Evolutionary conservation across 35 echinoderm and acorn worm species (phyloP).

Genomic region (Ophiothrix spiculata): DNA sequence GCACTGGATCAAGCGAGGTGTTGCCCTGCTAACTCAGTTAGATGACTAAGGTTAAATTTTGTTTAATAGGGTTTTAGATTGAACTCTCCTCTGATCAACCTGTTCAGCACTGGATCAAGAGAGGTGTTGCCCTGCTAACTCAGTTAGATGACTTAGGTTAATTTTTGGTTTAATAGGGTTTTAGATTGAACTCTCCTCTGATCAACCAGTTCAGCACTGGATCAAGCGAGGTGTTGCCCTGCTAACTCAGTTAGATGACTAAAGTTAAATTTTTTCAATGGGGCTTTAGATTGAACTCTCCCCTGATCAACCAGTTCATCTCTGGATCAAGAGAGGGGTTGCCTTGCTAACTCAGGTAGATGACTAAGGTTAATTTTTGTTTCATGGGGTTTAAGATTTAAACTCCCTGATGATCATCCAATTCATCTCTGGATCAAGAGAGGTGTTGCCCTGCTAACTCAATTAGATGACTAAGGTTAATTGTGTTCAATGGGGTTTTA

Average conservation of each 20-base stretch:
- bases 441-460: conserved; percentile 88
- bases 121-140: conserved; percentile 90
- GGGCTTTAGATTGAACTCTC: too few species aligned
- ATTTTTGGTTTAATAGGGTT: too few species aligned
- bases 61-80: too few species aligned
- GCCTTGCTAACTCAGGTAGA: conserved; percentile 88
- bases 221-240: conserved; percentile 96
- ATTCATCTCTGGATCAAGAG: conserved; percentile 96
- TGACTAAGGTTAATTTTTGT: conserved; percentile 76
- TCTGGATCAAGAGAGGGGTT: conserved; percentile 98
- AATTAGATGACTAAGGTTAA: conserved; percentile 81
- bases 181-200: too few species aligned
- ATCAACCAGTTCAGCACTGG: conserved; percentile 89
- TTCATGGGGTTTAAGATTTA: too few species aligned
- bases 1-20: conserved; percentile 98
- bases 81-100: too few species aligned
- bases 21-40: conserved; percentile 85
- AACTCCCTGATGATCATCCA: conserved; percentile 75
- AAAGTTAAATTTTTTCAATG: too few species aligned
- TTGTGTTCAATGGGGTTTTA: too few species aligned
- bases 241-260: conserved; percentile 91
- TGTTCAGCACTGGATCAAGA: conserved; percentile 94
- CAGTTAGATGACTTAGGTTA: conserved; percentile 84
- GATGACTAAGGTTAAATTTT: conserved; percentile 78
- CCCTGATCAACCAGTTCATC: conserved; percentile 77